Percentiles rank a stretch among this genome's conserved stretches.
Evolutionary conservation across 2,888 invertebrate genomes (phyloP).

Genomic region (Himalopsyche anomala): DNA sequence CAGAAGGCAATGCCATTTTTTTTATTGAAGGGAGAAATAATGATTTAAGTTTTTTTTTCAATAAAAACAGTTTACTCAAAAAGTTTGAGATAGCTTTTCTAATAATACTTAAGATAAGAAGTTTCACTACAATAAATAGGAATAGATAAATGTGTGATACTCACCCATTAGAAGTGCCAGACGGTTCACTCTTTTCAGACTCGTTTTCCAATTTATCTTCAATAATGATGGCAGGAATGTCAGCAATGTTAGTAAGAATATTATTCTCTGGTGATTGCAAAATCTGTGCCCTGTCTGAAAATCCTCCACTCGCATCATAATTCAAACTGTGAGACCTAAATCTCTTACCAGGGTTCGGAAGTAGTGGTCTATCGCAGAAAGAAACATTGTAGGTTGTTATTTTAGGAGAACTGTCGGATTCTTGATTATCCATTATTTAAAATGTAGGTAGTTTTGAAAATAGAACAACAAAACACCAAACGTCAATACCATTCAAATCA

Average conservation of each 20-base stretch:
- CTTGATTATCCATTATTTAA: constrained; percentile 22
- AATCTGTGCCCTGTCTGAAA: constrained; percentile 50
- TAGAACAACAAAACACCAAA: constrained; percentile 12
- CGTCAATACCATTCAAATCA: background rate
- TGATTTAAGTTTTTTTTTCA: too few relatives aligned
- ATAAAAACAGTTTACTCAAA: too few relatives aligned
- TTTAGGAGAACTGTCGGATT: background rate
- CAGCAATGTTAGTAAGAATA: constrained; percentile 45
- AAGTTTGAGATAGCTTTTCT: too few relatives aligned
- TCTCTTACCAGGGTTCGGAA: constrained; percentile 30
- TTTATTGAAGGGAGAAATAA: too few relatives aligned
- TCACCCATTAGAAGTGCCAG: constrained; percentile 24
- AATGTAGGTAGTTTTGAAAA: constrained; percentile 37
- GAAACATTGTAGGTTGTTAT: constrained; percentile 38
- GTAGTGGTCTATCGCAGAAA: constrained; percentile 45
- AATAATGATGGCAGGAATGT: constrained; percentile 52
- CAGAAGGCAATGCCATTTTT: too few relatives aligned
- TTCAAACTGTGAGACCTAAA: constrained; percentile 52
- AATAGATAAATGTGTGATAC: background rate
- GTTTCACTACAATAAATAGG: too few relatives aligned
- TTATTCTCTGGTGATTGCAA: constrained; percentile 47
- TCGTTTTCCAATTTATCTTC: constrained; percentile 13
- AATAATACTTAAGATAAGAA: too few relatives aligned
- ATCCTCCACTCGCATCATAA: background rate
- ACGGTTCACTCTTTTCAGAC: background rate